These are phyloP conservation scores for Tenebrosternarchus preto DNA, from an alignment of 2,113 vertebrate genomes.

Conservation along the genomic window DNA sequence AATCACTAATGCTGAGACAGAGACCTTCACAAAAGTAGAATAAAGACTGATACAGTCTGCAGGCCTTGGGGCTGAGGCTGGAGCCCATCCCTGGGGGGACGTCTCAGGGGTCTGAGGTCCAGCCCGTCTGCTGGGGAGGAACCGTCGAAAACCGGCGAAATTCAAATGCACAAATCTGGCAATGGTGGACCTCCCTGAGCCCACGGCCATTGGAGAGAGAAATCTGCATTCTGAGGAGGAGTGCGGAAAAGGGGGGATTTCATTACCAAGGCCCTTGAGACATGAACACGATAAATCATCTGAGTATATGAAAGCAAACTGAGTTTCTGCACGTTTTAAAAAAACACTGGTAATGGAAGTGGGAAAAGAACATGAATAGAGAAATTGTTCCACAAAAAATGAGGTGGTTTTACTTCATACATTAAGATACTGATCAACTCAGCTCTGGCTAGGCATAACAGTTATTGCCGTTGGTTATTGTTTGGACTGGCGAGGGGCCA, in stretches of 20 bases:
- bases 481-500: too few relatives aligned
- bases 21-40: conserved; percentile 52
- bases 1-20: too few relatives aligned
- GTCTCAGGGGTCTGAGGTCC: too few relatives aligned
- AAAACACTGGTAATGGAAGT: conserved; percentile 56
- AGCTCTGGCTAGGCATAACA: too few relatives aligned
- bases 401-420: too few relatives aligned
- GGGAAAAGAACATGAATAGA: conserved; percentile 50
- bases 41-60: conserved; percentile 58
- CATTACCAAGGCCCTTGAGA: conserved; percentile 54
- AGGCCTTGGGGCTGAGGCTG: too few relatives aligned
- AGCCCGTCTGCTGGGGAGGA: conserved; percentile 46
- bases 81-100: too few relatives aligned
- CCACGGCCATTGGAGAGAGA: conserved; percentile 16
- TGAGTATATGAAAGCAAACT: conserved; percentile 57
- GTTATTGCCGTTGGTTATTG: too few relatives aligned
- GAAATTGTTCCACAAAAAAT: conserved; percentile 2
- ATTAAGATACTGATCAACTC: too few relatives aligned
- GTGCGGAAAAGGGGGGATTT: conserved; percentile 44
- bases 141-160: conserved; percentile 57
- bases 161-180: conserved; percentile 53
- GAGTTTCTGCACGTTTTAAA: conserved; percentile 66
- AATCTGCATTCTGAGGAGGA: conserved; percentile 42
- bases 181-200: conserved; percentile 49
- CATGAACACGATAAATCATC: conserved; percentile 54